A percentile compares a stretch with the other conserved stretches of the same genome.
Conservation (phyloP, 1,140 invertebrate genomes). For the Penaeus vannamei region DNA sequence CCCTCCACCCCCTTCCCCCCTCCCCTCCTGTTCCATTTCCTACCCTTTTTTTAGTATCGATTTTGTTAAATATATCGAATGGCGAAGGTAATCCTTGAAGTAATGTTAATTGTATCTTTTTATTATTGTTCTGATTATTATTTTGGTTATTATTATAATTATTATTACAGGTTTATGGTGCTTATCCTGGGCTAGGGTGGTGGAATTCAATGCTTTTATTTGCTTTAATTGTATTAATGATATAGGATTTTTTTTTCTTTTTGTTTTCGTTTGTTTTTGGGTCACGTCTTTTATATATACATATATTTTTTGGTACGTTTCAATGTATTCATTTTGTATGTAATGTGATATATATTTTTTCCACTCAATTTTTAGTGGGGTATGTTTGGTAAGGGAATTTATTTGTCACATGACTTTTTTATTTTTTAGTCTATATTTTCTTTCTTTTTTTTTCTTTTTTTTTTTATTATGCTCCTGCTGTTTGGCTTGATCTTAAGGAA, state of each 20-base stretch:
- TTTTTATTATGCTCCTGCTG: constrained; percentile 15
- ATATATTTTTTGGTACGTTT: constrained; percentile 41
- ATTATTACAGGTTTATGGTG: constrained; percentile 34
- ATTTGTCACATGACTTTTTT: no score
- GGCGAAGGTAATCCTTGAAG: no score
- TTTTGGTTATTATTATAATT: background rate
- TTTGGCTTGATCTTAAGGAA: constrained; percentile 55
- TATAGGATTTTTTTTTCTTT: background rate
- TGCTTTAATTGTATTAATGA: no score
- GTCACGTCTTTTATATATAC: background rate
- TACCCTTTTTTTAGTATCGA: no score
- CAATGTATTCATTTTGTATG: constrained; percentile 33
- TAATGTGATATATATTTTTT: constrained; percentile 1
- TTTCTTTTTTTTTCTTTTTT: background rate
- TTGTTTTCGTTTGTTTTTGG: constrained; percentile 34
- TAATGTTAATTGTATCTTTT: no score
- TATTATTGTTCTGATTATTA: background rate
- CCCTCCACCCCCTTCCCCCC: no score
- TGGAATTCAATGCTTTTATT: constrained; percentile 31
- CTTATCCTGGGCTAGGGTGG: constrained; percentile 55
- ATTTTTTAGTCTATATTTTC: no score
- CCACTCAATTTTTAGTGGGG: no score
- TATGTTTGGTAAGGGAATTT: no score
- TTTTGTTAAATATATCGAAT: no score
- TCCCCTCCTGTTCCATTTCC: no score